phyloP scores from a whole-genome alignment of 2,797 vertebrate genomes.

The Hapalemur alaotrensis region DNA sequence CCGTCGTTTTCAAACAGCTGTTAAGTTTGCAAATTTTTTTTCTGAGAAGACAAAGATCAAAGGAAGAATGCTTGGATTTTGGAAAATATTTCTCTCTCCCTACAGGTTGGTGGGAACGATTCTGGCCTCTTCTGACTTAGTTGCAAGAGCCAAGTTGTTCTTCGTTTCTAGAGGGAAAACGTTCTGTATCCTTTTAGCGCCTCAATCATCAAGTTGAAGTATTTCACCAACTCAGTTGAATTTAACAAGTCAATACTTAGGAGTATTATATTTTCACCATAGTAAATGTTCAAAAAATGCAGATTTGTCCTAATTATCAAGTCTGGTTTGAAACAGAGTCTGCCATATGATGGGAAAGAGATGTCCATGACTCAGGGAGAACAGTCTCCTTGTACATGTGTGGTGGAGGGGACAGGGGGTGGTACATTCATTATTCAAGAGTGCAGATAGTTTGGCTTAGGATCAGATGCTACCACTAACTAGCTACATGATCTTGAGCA shows the following conservation, averaged over 20 bases:
- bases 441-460: background rate
- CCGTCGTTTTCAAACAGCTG: background rate
- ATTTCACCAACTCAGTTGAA: background rate
- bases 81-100: background rate
- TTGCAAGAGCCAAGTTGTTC: background rate
- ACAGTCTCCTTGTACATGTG: background rate
- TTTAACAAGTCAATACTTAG: background rate
- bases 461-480: background rate
- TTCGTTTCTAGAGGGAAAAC: background rate
- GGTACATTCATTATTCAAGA: background rate
- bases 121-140: background rate
- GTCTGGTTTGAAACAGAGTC: background rate
- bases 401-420: background rate
- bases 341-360: background rate
- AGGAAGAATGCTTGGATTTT: background rate
- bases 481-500: background rate
- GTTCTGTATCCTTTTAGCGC: background rate
- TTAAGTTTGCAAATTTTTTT: background rate
- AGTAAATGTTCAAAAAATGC: background rate
- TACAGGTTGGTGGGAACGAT: background rate
- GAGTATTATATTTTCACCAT: background rate
- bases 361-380: background rate
- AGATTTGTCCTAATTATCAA: background rate
- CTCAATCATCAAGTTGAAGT: background rate
- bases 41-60: background rate